Evolutionary conservation across 2,113 vertebrate species (phyloP), one percentile per base, ranked within the genome.

Genomic region (Dicrurus megarhynchus): DNA sequence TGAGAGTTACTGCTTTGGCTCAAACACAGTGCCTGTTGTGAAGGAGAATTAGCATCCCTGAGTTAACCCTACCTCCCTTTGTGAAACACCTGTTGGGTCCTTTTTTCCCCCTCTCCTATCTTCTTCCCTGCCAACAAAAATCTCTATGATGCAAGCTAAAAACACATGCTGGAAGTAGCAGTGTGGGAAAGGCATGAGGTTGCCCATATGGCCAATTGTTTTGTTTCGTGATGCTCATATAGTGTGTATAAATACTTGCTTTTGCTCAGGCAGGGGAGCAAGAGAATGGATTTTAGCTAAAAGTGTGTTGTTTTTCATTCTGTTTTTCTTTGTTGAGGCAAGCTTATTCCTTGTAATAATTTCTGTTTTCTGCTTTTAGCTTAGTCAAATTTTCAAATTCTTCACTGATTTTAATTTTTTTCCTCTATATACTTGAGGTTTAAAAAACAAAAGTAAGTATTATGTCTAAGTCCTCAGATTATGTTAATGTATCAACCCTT

Each of bases 11-110:
- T 67, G 71, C 88, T 84, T 92, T 95, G 95, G 88, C 92, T 94
- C 76, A 56, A 90, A 81, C 64, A 71, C 0, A 2, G 18, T 65
- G 73, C 96, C 93, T 96, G 90, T 89, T 89, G 96, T 84, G 96
- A 93, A 81, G 49, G 49, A 92, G 88, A 94, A 96, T 96, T 93
- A 93, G 26, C 86, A 95, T 97, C 80, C 80, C n/a, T 26, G 42
- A 65, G 83, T 81, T 95, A 94, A 93, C 85, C 88, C 68, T 73
- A 28, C 92, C 92, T 93, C 92, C 93, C 65, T 96, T 92, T 60
- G 93, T 1, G 85, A 94, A 69, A 56, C 79, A 93, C 88, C 83
- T 92, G 85, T 94, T 90, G 65, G 73, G 78, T 60, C 49, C 73
- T 82, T 89, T 84, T 73, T 61, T 12, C 4, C 27, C 28, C 24